These are phyloP conservation scores for Scalopus aquaticus DNA, from an alignment of 2,113 vertebrate species.

Conservation along the genomic window DNA sequence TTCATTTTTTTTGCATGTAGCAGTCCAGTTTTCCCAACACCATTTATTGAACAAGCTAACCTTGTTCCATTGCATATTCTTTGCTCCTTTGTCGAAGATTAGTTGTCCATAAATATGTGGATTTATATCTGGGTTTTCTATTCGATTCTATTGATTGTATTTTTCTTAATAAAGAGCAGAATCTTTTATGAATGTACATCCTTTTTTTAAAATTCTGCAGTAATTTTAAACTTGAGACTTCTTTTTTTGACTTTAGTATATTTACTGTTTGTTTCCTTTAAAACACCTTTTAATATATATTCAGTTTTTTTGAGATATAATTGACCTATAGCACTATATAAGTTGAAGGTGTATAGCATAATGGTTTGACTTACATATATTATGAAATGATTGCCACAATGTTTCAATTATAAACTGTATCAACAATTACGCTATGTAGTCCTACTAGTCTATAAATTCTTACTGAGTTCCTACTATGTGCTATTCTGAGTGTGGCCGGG, in stretches of 20 bases:
- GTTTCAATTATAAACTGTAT: neutral
- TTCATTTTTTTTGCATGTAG: too few relatives aligned
- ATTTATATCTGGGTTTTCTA: too few relatives aligned
- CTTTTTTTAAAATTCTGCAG: neutral
- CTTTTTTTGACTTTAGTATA: neutral
- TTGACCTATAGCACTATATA: fast-evolving
- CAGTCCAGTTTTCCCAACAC: too few relatives aligned
- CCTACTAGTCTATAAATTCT: neutral
- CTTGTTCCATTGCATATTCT: too few relatives aligned
- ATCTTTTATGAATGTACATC: neutral
- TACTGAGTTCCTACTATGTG: neutral
- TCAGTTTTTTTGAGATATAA: neutral
- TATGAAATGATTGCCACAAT: too few relatives aligned
- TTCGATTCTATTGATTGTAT: too few relatives aligned
- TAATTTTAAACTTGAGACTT: neutral
- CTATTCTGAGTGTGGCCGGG: fast-evolving
- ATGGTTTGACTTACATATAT: neutral
- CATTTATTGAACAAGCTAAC: too few relatives aligned
- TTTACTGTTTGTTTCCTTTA: neutral
- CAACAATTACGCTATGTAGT: fast-evolving
- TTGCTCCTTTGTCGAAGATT: too few relatives aligned
- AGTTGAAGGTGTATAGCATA: fast-evolving
- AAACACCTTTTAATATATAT: neutral
- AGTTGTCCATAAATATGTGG: too few relatives aligned
- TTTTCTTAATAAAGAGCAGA: neutral